Conservation (phyloP, 2,113 vertebrate species). For the Acrocephalus kingi region DNA sequence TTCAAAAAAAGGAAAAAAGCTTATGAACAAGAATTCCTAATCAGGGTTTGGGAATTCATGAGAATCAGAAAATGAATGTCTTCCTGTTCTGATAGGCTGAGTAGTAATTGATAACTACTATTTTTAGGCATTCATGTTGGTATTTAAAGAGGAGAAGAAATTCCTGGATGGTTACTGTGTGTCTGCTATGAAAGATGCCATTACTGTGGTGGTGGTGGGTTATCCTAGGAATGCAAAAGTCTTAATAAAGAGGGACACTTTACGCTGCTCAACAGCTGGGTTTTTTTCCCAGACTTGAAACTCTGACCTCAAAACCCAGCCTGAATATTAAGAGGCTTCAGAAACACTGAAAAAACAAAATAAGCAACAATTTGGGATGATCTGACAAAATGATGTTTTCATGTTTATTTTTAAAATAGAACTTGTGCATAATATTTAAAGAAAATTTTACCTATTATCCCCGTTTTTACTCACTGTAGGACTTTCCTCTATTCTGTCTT, state of each 20-base stretch:
- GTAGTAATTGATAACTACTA: background rate
- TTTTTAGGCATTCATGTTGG: background rate
- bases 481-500: background rate
- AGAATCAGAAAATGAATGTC: background rate
- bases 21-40: background rate
- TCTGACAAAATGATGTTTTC: background rate
- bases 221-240: slow-evolving; percentile 34
- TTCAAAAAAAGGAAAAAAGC: background rate
- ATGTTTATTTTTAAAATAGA: background rate
- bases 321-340: slow-evolving; percentile 32
- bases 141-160: background rate
- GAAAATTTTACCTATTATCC: background rate
- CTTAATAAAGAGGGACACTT: background rate
- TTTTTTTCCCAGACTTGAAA: background rate
- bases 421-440: background rate
- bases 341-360: background rate
- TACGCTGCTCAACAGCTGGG: slow-evolving; percentile 12
- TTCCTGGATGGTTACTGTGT: background rate
- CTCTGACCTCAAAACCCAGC: slow-evolving; percentile 14
- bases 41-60: background rate
- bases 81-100: background rate
- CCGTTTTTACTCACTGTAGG: background rate
- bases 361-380: background rate
- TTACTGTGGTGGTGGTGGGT: background rate
- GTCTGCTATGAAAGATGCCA: background rate